Percentiles rank a stretch among this genome's conserved stretches.
phyloP scores from a whole-genome alignment of 2,888 invertebrate genomes.

The Cyclophora punctaria region DNA sequence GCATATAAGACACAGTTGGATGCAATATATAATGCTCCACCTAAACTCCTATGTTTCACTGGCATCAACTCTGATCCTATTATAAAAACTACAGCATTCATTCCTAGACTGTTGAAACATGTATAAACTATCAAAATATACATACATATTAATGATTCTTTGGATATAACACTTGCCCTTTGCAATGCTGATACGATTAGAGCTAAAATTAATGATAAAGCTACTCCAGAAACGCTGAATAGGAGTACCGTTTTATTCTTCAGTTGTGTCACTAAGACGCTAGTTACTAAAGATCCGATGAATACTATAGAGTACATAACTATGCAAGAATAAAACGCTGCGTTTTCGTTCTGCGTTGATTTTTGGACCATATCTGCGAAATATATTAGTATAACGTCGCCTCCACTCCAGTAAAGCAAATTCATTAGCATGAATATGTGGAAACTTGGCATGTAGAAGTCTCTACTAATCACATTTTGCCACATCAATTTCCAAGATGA shows the following conservation, averaged over 20 bases:
- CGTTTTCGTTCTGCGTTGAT: constrained; percentile 2
- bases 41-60: constrained; percentile 8
- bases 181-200: neutral
- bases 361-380: constrained; percentile 3
- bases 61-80: constrained; percentile 4
- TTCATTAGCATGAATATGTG: constrained; percentile 2
- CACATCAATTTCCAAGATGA: neutral
- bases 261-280: neutral
- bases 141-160: neutral
- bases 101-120: constrained; percentile 1
- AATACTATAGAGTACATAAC: constrained; percentile 1
- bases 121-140: constrained; percentile 4
- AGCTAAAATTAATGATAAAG: neutral
- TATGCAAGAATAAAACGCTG: neutral
- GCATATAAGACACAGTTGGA: neutral
- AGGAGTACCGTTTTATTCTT: neutral
- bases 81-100: neutral
- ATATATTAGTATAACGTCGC: constrained; percentile 3
- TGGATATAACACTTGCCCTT: neutral
- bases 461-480: constrained; percentile 1
- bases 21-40: constrained; percentile 4
- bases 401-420: constrained; percentile 6
- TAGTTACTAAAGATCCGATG: neutral
- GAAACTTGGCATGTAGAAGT: constrained; percentile 5
- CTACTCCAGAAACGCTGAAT: neutral